A percentile compares a stretch with the other conserved stretches of the same genome.
phyloP scores from a whole-genome alignment of 2,113 vertebrate genomes.

The Forbesichthys agassizii region DNA sequence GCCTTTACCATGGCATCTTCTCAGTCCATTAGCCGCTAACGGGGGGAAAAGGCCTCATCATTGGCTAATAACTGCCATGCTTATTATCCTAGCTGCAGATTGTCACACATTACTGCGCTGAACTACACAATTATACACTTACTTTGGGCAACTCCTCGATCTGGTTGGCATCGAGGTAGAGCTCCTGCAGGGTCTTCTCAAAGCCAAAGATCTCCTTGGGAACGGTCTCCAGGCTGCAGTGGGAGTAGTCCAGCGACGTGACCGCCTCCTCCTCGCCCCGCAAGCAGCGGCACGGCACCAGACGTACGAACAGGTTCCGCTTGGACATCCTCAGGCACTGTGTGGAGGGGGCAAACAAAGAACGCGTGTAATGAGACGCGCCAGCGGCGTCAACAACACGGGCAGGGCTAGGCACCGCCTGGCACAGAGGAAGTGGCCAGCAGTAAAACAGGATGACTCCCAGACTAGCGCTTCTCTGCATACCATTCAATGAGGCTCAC shows the following conservation, averaged over 20 bases:
- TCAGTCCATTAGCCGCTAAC: no score
- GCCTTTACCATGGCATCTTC: no score
- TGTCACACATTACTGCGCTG: no score
- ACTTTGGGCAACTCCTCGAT: conserved; percentile 99
- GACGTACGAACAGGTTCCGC: conserved; percentile 92
- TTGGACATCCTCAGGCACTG: conserved; percentile 97
- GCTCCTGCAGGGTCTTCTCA: conserved; percentile 98
- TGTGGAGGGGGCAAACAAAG: conserved; percentile 5
- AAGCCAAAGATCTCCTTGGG: conserved; percentile 98
- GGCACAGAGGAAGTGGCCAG: no score
- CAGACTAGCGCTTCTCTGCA: no score
- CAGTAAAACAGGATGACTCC: no score
- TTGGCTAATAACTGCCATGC: no score
- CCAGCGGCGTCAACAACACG: not conserved
- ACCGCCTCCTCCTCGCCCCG: conserved; percentile 96
- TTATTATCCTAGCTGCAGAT: no score
- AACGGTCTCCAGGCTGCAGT: conserved; percentile 98
- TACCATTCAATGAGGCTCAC: no score
- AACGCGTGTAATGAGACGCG: not conserved
- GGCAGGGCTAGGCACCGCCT: not conserved
- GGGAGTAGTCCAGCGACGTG: conserved; percentile 96
- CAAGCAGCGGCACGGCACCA: conserved; percentile 96
- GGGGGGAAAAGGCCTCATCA: no score
- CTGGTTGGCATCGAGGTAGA: conserved; percentile 99
- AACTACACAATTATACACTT: conserved; percentile 35